phyloP scores from a whole-genome alignment of 1,140 invertebrate species.

The Bombus pascuorum region DNA sequence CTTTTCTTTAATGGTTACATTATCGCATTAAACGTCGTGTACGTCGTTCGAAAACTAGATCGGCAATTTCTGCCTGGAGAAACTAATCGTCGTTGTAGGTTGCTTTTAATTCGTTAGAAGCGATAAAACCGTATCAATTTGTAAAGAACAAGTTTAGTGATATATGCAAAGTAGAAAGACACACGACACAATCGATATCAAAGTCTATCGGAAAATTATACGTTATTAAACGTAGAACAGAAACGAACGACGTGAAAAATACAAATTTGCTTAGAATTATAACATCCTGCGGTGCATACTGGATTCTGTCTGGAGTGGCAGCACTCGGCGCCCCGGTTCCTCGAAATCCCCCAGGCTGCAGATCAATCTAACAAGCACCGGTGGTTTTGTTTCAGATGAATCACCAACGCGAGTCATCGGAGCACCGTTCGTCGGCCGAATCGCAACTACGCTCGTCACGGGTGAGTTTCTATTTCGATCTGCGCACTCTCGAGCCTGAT shows the following conservation, averaged over 20 bases:
- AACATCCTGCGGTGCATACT: not conserved
- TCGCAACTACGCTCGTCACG: constrained; percentile 26
- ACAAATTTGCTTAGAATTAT: not conserved
- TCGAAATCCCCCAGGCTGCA: constrained; percentile 2
- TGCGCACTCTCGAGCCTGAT: not conserved
- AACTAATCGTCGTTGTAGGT: not conserved
- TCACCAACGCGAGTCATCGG: constrained; percentile 28
- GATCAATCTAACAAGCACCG: constrained; percentile 40
- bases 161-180: not conserved
- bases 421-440: constrained; percentile 20
- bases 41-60: not conserved
- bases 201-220: no score
- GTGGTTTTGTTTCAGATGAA: constrained; percentile 59
- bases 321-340: not conserved
- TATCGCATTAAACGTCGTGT: not conserved
- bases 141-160: not conserved
- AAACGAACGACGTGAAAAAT: not conserved
- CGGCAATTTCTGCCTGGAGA: not conserved
- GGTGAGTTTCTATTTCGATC: constrained; percentile 50
- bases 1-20: not conserved
- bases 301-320: not conserved
- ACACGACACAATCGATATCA: not conserved
- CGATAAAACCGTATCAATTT: not conserved
- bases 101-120: not conserved
- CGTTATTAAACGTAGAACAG: no score